Evolutionary conservation across 2,888 invertebrate species (phyloP).

Genomic region (Hyposoter didymator): DNA sequence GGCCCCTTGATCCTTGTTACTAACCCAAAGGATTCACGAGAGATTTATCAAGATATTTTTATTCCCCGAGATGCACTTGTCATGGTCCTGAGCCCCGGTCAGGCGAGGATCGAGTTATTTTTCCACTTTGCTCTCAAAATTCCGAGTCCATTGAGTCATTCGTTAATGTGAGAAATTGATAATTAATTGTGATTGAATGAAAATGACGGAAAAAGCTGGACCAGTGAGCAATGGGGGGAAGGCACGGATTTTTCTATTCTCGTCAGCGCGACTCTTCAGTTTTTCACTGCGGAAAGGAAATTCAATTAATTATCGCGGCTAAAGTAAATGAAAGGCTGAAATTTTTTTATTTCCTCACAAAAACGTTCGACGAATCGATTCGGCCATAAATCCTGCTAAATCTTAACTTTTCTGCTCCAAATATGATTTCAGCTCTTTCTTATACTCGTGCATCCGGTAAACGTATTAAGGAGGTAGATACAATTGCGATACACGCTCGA

Average conservation of each 20-base stretch:
- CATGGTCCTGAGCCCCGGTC: constrained; percentile 45
- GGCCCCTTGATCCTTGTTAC: constrained; percentile 61
- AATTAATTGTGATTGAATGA: neutral
- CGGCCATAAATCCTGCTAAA: constrained; percentile 14
- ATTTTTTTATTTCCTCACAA: no score
- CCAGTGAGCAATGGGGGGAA: neutral
- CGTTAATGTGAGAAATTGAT: constrained; percentile 1
- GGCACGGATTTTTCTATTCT: neutral
- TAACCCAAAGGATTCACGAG: constrained; percentile 43
- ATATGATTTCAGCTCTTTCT: constrained; percentile 17
- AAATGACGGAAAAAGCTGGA: neutral
- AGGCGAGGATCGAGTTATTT: neutral
- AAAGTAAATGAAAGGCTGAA: neutral
- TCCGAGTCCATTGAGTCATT: neutral
- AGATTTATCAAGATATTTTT: constrained; percentile 47
- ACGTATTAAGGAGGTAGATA: constrained; percentile 24
- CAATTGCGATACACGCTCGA: constrained; percentile 58
- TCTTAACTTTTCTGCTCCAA: constrained; percentile 30
- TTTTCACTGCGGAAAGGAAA: neutral
- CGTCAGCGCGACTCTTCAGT: neutral
- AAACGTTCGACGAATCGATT: neutral
- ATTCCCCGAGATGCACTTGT: constrained; percentile 48
- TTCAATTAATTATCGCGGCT: neutral
- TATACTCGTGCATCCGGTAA: constrained; percentile 15
- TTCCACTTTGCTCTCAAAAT: neutral